A percentile compares a stretch with the other conserved stretches of the same genome.
Conservation (phyloP, 1,140 invertebrate genomes). For the Nymphalis io region DNA sequence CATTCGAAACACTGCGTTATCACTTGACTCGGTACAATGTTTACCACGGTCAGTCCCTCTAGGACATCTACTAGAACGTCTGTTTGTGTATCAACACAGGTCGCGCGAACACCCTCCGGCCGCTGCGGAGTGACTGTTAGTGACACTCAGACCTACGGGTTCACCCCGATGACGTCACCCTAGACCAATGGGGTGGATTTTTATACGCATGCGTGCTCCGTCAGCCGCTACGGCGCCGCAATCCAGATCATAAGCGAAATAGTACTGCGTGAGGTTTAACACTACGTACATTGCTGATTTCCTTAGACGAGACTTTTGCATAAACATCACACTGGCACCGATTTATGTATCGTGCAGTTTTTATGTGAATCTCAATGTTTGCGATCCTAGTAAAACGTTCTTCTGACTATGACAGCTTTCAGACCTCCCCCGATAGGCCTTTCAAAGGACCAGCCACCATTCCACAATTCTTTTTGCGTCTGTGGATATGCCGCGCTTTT, state of each 20-base stretch:
- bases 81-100: slow-evolving; percentile 56
- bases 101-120: slow-evolving; percentile 56
- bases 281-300: slow-evolving; percentile 60
- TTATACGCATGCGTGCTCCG: slow-evolving; percentile 63
- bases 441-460: slow-evolving; percentile 68
- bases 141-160: slow-evolving; percentile 73
- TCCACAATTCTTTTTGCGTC: slow-evolving; percentile 71
- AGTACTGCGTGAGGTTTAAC: slow-evolving; percentile 33
- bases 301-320: slow-evolving; percentile 40
- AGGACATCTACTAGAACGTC: slow-evolving; percentile 51
- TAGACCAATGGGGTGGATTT: slow-evolving; percentile 74
- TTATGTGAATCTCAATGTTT: slow-evolving; percentile 53
- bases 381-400: slow-evolving; percentile 57
- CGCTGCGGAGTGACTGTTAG: slow-evolving; percentile 73
- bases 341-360: slow-evolving; percentile 40
- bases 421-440: slow-evolving; percentile 69
- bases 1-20: slow-evolving; percentile 33
- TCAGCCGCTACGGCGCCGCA: slow-evolving; percentile 70
- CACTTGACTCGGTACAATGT: slow-evolving; percentile 42
- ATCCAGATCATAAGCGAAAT: slow-evolving; percentile 45
- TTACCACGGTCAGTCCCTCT: slow-evolving; percentile 53
- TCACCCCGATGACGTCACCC: slow-evolving; percentile 78
- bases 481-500: slow-evolving; percentile 66
- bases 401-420: slow-evolving; percentile 75
- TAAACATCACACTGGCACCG: slow-evolving; percentile 37